phyloP scores from a whole-genome alignment of 2,113 vertebrate genomes.

The Heteronetta atricapilla region DNA sequence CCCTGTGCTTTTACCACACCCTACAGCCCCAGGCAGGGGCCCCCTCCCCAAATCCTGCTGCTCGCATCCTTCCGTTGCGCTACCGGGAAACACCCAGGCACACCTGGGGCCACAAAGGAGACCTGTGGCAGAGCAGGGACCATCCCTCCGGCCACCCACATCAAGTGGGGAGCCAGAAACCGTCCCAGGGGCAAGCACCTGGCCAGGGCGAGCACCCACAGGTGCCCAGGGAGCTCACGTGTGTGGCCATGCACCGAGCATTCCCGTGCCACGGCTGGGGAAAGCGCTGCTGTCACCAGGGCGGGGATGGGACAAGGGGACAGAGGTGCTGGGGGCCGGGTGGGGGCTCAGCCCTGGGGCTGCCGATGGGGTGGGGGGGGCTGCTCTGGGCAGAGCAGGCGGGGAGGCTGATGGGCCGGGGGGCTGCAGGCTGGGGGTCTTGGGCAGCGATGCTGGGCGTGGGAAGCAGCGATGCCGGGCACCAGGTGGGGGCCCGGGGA shows the following conservation, averaged over 20 bases:
- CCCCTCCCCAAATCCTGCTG: neutral
- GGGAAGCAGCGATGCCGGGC: neutral
- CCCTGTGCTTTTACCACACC: neutral
- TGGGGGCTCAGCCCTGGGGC: neutral
- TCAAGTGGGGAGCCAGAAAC: neutral
- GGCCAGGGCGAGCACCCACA: neutral
- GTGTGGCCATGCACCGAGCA: neutral
- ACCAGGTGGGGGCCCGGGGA: neutral
- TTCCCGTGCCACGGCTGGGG: neutral
- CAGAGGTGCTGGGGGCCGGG: neutral
- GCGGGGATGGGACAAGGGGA: neutral
- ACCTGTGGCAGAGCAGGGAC: neutral
- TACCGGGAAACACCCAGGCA: neutral
- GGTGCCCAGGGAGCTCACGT: neutral
- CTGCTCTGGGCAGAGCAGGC: neutral
- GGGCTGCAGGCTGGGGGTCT: neutral
- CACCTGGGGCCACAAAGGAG: neutral
- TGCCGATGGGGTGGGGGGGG: too few relatives aligned
- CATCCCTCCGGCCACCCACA: fast-evolving
- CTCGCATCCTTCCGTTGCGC: neutral
- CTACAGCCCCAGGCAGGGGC: neutral
- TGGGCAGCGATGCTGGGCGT: neutral
- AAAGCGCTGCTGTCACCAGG: fast-evolving
- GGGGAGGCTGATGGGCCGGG: neutral
- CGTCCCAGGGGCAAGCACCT: fast-evolving